These are phyloP conservation scores for Anguilla japonica DNA, from an alignment of 2,113 vertebrate genomes.

Conservation along the genomic window DNA sequence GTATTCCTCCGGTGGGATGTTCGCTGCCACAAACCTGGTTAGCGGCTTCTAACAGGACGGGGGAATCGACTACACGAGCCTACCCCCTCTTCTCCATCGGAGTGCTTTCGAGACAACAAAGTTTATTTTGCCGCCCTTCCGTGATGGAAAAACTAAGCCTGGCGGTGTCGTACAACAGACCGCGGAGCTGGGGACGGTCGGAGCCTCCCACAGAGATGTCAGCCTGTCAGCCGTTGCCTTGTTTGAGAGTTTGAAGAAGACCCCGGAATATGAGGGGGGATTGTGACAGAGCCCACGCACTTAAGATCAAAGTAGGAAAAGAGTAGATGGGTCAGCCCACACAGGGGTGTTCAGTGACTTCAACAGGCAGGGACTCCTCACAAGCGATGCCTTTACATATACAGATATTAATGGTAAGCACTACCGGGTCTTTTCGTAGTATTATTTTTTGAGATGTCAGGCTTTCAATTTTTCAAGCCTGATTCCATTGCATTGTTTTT, in stretches of 20 bases:
- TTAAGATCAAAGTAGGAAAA: background rate
- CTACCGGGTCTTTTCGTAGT: too few species aligned
- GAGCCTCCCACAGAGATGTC: background rate
- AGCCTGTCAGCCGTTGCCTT: background rate
- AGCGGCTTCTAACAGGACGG: slow-evolving; percentile 35
- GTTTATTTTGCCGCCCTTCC: background rate
- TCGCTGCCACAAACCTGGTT: slow-evolving; percentile 34
- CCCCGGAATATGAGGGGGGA: background rate
- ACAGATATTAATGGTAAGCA: too few species aligned
- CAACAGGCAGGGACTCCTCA: too few species aligned
- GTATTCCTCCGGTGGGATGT: slow-evolving; percentile 12
- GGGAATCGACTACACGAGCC: slow-evolving; percentile 25
- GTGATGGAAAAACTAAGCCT: background rate
- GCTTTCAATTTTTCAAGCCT: too few species aligned
- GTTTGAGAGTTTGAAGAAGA: background rate
- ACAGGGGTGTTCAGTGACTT: background rate
- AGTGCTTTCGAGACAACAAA: background rate
- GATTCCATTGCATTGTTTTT: too few species aligned
- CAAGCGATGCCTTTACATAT: background rate
- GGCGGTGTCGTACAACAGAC: background rate
- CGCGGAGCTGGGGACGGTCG: background rate
- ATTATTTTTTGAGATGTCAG: too few species aligned
- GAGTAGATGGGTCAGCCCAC: background rate
- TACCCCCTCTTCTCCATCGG: background rate
- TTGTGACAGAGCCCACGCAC: background rate